Conservation (phyloP, 2,113 vertebrate species). For the Oncorhynchus keta region DNA sequence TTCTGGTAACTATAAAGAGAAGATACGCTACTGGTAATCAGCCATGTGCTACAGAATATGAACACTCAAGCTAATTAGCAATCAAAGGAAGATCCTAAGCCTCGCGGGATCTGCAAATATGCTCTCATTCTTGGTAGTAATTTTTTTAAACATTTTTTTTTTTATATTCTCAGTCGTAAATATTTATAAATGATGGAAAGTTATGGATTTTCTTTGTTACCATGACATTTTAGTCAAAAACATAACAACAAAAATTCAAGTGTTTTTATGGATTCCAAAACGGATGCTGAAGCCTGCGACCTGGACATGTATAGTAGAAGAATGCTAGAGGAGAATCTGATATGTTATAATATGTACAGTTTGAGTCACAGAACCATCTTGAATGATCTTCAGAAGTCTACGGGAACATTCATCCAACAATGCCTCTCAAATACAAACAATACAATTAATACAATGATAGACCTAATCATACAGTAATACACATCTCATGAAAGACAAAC, state of each 20-base stretch:
- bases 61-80: conserved; percentile 51
- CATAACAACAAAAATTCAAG: neutral
- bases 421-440: conserved; percentile 42
- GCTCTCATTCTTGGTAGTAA: conserved; percentile 37
- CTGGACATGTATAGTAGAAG: neutral
- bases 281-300: neutral
- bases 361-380: neutral
- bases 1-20: neutral
- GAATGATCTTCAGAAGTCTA: neutral
- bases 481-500: conserved; percentile 22
- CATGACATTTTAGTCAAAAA: neutral
- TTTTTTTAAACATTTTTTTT: neutral
- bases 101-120: conserved; percentile 42
- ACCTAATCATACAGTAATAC: conserved; percentile 28
- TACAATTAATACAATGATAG: conserved; percentile 39
- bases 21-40: conserved; percentile 28
- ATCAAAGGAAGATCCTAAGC: conserved; percentile 27
- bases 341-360: conserved; percentile 3
- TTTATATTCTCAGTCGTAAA: neutral
- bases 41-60: conserved; percentile 29
- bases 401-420: conserved; percentile 16
- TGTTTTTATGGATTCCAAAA: conserved; percentile 2
- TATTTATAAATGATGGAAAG: conserved; percentile 33
- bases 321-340: neutral
- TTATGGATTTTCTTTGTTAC: neutral